A percentile compares a stretch with the other conserved stretches of the same genome.
Evolutionary conservation across 2,113 vertebrate genomes (phyloP).

Genomic region (Phylloscopus whistleri): DNA sequence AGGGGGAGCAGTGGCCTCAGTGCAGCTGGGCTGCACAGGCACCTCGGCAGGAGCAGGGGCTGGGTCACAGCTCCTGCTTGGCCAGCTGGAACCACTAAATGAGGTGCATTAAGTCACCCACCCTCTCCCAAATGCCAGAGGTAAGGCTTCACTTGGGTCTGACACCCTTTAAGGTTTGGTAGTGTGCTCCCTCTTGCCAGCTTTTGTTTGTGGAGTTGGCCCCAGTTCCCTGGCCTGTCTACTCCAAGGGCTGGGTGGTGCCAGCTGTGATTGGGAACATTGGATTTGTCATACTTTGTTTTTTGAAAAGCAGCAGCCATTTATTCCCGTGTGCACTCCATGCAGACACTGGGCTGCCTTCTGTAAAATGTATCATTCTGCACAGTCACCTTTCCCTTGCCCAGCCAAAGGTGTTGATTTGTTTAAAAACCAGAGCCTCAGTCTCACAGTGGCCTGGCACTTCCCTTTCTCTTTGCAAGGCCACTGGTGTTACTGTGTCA

Average conservation of each 20-base stretch:
- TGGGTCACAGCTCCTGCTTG: neutral
- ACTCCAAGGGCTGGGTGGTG: neutral
- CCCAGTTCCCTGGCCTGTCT: neutral
- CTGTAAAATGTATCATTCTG: neutral
- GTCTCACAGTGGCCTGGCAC: neutral
- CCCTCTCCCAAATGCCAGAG: neutral
- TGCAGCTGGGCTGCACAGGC: neutral
- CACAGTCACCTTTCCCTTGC: neutral
- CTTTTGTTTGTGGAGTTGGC: neutral
- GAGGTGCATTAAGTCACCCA: neutral
- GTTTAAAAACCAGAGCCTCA: neutral
- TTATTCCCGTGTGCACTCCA: neutral
- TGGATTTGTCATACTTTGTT: neutral
- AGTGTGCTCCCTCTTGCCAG: neutral
- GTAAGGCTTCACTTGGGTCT: neutral
- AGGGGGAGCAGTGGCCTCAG: neutral
- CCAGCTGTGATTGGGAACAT: neutral
- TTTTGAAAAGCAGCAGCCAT: neutral
- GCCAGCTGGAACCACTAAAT: fast-evolving
- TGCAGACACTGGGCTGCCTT: neutral
- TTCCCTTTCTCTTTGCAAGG: neutral
- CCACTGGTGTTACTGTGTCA: neutral
- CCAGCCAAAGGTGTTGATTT: neutral
- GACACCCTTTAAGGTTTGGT: fast-evolving
- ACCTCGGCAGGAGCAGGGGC: neutral